Base-by-base conservation (phyloP, 2,888 invertebrate genomes). In the Acronicta leporina region DNA sequence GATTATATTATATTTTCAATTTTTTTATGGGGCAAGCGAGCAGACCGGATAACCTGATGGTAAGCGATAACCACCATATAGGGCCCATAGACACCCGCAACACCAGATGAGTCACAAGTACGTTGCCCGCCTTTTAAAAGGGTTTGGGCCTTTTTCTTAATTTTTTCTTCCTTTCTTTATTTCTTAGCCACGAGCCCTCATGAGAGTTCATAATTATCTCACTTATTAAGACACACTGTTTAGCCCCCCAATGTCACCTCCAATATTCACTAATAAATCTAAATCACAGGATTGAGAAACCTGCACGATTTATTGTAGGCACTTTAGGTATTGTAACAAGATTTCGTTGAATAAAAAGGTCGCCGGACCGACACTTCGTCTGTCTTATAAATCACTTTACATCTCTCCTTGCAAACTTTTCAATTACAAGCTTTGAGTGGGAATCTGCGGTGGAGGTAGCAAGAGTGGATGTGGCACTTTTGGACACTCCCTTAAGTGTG, bases 311-410 rank as follows among this genome's bases (percentile, higher is more conserved):
- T 33, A 44, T 30, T 48, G 11, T 16, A 27, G 38, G 16, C 52
- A 71, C 59, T 38, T 45, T 48, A 52, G 60, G 60, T 63, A 64
- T 61, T 66, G 71, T 73, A 76, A 77, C 75, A 56, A 73, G 71
- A 67, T 78, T 89, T 83, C 69, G 83, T 70, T 77, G 76, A 56
- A 86, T 83, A 87, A 87, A 89, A 89, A 89, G 88, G 85, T 86
- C 88, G 82, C 77, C 80, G 81, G 87, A 83, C 84, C 85, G 80
- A 85, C 87, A 84, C 87, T 87, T 88, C 83, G 84, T 87, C 89
- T 87, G 89, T 88, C 88, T 91, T 91, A 90, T 92, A 92, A 92
- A 93, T 92, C 92, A 92, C 92, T 91, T 92, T 91, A 88, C 90
- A 91, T 89, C 90, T 89, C 87, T 86, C 86, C 84, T 85, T 80